These are phyloP conservation scores for Chrysomela aeneicollis DNA, from an alignment of 2,888 invertebrate species.

Conservation along the genomic window DNA sequence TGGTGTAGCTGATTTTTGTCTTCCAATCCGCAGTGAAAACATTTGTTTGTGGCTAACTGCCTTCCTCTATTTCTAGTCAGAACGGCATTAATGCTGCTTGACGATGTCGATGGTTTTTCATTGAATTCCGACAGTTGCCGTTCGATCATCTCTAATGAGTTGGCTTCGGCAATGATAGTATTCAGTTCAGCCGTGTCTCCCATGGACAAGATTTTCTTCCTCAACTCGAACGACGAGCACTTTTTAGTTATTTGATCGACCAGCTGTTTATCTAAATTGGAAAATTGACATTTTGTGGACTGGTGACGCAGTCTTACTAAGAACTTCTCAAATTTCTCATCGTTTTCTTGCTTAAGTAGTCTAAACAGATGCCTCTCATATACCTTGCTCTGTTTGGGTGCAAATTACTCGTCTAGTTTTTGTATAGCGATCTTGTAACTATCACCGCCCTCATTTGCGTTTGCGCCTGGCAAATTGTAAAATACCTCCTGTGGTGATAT, in stretches of 20 bases:
- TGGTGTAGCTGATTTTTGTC: too few species aligned
- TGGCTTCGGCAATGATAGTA: not conserved
- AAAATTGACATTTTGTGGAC: constrained; percentile 34
- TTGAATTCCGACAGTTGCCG: constrained; percentile 6
- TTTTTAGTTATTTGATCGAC: constrained; percentile 47
- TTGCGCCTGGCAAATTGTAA: constrained; percentile 10
- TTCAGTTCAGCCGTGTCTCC: constrained; percentile 24
- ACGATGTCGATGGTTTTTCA: constrained; percentile 7
- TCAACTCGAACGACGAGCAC: constrained; percentile 39
- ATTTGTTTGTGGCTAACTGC: not conserved
- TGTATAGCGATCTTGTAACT: not conserved
- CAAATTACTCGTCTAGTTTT: not conserved
- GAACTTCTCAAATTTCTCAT: too few species aligned
- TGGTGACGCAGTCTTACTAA: constrained; percentile 40
- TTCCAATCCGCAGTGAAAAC: not conserved
- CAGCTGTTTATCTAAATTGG: constrained; percentile 36
- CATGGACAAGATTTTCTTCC: constrained; percentile 37
- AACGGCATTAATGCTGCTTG: not conserved
- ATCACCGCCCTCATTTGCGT: not conserved
- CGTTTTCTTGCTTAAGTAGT: too few species aligned
- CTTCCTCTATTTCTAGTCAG: not conserved
- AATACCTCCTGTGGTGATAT: constrained; percentile 4
- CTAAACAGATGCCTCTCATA: too few species aligned
- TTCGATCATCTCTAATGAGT: constrained; percentile 6
- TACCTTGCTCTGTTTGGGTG: too few species aligned